Evolutionary conservation across 64 coral and sea anemone species (phyloP).

Genomic region (Actinia tenebrosa): DNA sequence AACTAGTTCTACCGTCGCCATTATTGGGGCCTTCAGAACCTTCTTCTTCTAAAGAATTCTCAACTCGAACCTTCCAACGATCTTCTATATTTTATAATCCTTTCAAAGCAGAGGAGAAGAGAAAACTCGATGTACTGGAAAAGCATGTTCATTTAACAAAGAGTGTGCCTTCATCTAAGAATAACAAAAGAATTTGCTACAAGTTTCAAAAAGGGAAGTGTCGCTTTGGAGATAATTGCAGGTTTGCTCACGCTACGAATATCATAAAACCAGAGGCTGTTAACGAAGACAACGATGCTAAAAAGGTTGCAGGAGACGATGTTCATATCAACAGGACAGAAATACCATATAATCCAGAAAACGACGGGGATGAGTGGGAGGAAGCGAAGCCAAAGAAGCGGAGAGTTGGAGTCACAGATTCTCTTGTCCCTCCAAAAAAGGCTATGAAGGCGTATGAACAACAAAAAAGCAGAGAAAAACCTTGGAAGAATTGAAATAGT

Average conservation of each 20-base stretch:
- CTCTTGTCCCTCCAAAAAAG: slow-evolving; percentile 75
- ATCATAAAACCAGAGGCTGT: not conserved
- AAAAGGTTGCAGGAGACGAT: not conserved
- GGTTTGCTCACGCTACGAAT: slow-evolving; percentile 55
- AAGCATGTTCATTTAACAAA: slow-evolving; percentile 76
- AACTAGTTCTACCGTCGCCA: slow-evolving; percentile 31
- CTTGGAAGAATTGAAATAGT: not conserved
- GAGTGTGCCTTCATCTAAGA: slow-evolving; percentile 3
- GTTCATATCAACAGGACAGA: not conserved
- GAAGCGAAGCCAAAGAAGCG: slow-evolving; percentile 50
- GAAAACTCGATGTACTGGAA: slow-evolving; percentile 68
- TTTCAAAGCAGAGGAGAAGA: slow-evolving; percentile 74
- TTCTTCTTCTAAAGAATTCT: slow-evolving; percentile 35
- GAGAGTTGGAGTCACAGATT: slow-evolving; percentile 67
- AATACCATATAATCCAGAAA: slow-evolving; percentile 18
- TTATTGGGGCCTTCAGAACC: not conserved
- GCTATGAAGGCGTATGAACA: slow-evolving; percentile 59
- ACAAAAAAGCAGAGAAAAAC: slow-evolving; percentile 22
- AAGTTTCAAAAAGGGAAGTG: slow-evolving; percentile 91
- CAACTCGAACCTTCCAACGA: slow-evolving; percentile 42
- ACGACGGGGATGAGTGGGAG: slow-evolving; percentile 49
- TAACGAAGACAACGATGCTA: not conserved
- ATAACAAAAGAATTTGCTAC: slow-evolving; percentile 59
- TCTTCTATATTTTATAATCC: slow-evolving; percentile 87
- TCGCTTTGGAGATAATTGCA: slow-evolving; percentile 69